Base-by-base conservation (phyloP, 1,140 invertebrate species). In the Drosophila chauvacae region DNA sequence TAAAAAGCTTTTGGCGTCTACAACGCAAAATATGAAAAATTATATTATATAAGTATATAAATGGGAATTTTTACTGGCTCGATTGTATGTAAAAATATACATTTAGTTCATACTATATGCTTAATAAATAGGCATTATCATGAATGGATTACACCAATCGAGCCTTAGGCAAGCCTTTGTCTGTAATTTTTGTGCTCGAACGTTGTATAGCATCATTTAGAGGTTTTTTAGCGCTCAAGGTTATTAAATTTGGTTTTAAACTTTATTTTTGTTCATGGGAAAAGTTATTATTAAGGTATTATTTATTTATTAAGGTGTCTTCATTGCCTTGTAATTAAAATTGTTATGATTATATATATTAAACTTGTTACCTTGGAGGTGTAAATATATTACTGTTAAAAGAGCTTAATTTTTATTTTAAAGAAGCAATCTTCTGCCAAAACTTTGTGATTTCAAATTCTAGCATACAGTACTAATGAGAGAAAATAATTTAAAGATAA, bases 21-120 rank as follows among this genome's bases (percentile, higher is more conserved):
- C 39, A 68, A 68, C 68, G 62, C 33, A 56, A 70, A 66, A 30
- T 37, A 20, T 9, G 44, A 30, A 26, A 16, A 18, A 41, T 33
- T 37, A 66, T 30, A 58, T 42, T 23, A 23, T 23, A 23, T 23
- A 23, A 23, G 35, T 20, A 51, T 35, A 20, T n/a, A 14, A 11
- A 18, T 51, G 35, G 23, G 16, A 53, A 20, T 50, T 5, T 23
- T 16, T 55, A 23, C 16, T 53, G 26, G 20, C 20, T 56, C 16
- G 23, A 16, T 56, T 57, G 13, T 69, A 57, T 55, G 33, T 37
- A 16, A 37, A 23, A 20, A 7, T 20, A 35, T 16, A 20, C 7
- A 28, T 28, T 6, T 28, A 28, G 26, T 28, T 5, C 26, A 13
- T 35, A 14, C 30, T 20, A 53, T 35, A 53, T 20, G 18, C 7